These are phyloP conservation scores for Cryptocheilus praepositus DNA, from an alignment of 2,888 invertebrate genomes.

Conservation along the genomic window DNA sequence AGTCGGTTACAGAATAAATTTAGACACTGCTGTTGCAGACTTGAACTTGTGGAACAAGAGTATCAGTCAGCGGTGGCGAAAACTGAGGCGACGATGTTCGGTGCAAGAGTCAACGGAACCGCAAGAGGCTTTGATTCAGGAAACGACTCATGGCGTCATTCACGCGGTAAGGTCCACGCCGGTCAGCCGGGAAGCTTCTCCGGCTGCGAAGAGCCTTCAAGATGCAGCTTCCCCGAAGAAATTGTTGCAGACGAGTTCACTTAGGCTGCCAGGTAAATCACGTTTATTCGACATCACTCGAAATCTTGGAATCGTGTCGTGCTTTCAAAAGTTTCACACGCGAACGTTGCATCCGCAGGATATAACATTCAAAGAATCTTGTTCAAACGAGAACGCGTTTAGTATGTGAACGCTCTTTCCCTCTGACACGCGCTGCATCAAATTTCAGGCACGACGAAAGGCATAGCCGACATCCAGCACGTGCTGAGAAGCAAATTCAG, in stretches of 20 bases:
- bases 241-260: slow-evolving; percentile 72
- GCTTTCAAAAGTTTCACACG: too few relatives aligned
- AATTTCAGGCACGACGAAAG: slow-evolving; percentile 71
- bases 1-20: too few relatives aligned
- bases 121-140: slow-evolving; percentile 76
- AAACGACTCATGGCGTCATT: slow-evolving; percentile 59
- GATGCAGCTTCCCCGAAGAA: slow-evolving; percentile 66
- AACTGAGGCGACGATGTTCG: slow-evolving; percentile 83
- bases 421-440: too few relatives aligned
- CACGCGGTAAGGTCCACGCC: slow-evolving; percentile 68
- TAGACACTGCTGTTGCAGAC: slow-evolving; percentile 74
- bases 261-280: slow-evolving; percentile 74
- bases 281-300: not conserved
- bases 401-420: too few relatives aligned
- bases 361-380: too few relatives aligned
- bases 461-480: slow-evolving; percentile 80
- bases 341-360: too few relatives aligned
- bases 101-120: slow-evolving; percentile 76
- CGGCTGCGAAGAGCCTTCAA: slow-evolving; percentile 67
- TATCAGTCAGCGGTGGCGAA: slow-evolving; percentile 85
- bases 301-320: too few relatives aligned
- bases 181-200: slow-evolving; percentile 70
- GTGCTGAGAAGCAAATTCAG: slow-evolving; percentile 81
- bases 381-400: too few relatives aligned
- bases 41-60: slow-evolving; percentile 84